phyloP scores from a whole-genome alignment of 2,113 vertebrate genomes.

The Podarcis cretensis region DNA sequence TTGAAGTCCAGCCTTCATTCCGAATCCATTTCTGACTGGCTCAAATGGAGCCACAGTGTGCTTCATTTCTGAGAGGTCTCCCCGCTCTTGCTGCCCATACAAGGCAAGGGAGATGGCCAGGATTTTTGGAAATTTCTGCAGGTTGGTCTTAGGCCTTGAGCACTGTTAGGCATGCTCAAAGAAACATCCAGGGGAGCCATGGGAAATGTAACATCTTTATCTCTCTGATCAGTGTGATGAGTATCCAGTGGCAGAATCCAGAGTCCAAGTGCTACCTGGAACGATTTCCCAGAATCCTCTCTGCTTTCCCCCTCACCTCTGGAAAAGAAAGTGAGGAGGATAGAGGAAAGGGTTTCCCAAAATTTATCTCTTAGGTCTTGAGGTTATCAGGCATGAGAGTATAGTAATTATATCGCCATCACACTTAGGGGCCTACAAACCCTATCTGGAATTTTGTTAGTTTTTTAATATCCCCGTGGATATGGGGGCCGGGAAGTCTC shows the following conservation, averaged over 20 bases:
- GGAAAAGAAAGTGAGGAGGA: not conserved
- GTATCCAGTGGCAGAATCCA: too few relatives aligned
- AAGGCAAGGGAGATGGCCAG: too few relatives aligned
- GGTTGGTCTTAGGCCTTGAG: not conserved
- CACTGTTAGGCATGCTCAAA: not conserved
- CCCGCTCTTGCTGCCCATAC: too few relatives aligned
- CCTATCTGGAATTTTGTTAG: not conserved
- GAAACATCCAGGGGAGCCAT: not conserved
- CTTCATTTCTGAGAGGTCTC: too few relatives aligned
- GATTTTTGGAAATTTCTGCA: too few relatives aligned
- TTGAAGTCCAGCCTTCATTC: too few relatives aligned
- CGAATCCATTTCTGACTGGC: too few relatives aligned
- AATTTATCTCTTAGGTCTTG: not conserved
- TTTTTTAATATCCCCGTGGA: not conserved
- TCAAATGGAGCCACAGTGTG: too few relatives aligned
- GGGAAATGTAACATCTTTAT: not conserved
- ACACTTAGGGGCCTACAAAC: too few relatives aligned
- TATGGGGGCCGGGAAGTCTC: too few relatives aligned
- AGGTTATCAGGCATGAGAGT: not conserved
- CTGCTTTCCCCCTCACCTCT: not conserved
- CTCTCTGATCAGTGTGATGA: not conserved
- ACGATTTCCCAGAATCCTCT: not conserved
- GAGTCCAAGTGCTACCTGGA: not conserved
- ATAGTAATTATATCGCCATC: not conserved
- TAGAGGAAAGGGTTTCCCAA: not conserved